phyloP scores from a whole-genome alignment of 2,797 vertebrate species.

The Semaprochilodus insignis region DNA sequence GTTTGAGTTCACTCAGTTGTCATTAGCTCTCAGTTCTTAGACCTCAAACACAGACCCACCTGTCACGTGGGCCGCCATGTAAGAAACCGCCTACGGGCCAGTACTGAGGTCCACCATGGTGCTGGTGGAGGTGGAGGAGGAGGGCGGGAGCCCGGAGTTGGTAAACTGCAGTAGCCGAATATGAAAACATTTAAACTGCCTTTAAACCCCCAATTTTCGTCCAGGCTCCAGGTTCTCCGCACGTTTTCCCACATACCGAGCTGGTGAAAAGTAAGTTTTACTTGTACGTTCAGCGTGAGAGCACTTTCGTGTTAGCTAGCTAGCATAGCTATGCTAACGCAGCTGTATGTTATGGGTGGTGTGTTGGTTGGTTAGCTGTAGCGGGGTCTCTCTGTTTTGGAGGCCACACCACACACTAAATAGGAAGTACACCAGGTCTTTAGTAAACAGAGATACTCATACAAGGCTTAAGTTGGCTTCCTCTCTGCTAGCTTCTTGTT shows the following conservation, averaged over 20 bases:
- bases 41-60: neutral
- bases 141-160: neutral
- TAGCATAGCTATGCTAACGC: neutral
- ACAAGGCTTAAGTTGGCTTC: no score
- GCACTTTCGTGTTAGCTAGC: neutral
- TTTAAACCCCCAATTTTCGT: neutral
- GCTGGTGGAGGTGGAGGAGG: neutral
- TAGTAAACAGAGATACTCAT: no score
- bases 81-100: conserved; percentile 5
- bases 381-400: no score
- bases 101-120: conserved; percentile 2
- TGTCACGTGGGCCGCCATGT: conserved; percentile 23
- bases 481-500: no score
- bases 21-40: neutral
- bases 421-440: no score
- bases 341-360: neutral
- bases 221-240: neutral
- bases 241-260: neutral
- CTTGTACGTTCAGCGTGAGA: neutral
- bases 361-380: neutral
- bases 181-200: conserved; percentile 8
- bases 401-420: no score
- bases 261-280: conserved; percentile 21
- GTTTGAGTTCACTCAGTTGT: no score
- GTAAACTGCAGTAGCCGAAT: neutral